Conservation (phyloP, 1,140 invertebrate genomes). For the Carcinoscorpius rotundicauda region DNA sequence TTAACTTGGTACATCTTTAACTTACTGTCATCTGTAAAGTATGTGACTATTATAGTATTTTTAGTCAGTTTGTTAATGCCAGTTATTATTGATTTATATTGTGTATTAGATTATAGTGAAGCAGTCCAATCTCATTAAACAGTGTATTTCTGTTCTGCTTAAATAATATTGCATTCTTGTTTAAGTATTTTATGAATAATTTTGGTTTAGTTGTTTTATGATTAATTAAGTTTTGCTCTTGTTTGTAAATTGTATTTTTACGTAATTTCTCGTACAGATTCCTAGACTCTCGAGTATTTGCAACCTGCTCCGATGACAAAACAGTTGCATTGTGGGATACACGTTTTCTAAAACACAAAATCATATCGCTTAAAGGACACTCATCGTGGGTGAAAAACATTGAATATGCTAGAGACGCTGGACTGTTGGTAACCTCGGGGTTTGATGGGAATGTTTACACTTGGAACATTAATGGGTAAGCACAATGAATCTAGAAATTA, state of each 20-base stretch:
- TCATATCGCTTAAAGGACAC: conserved; percentile 67
- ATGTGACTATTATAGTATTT: too few species aligned
- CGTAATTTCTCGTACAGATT: conserved; percentile 48
- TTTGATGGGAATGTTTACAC: conserved; percentile 88
- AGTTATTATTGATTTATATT: too few species aligned
- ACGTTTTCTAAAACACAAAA: conserved; percentile 57
- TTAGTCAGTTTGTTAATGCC: too few species aligned
- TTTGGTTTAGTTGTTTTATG: conserved; percentile 1
- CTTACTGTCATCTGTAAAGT: too few species aligned
- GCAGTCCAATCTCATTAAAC: background rate
- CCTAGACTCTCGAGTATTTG: conserved; percentile 73
- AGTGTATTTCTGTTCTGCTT: background rate
- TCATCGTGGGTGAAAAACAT: conserved; percentile 95
- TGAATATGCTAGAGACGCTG: conserved; percentile 75
- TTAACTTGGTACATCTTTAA: too few species aligned
- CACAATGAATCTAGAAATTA: background rate
- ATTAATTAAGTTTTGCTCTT: conserved; percentile 7
- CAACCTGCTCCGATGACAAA: conserved; percentile 84
- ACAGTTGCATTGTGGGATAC: conserved; percentile 87
- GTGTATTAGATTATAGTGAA: background rate
- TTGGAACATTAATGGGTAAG: conserved; percentile 82
- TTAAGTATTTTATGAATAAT: conserved; percentile 1
- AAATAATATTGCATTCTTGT: background rate
- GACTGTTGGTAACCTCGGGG: conserved; percentile 74
- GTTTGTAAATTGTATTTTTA: conserved; percentile 14